A percentile compares a stretch with the other conserved stretches of the same genome.
Evolutionary conservation across 2,113 vertebrate genomes (phyloP).

Genomic region (Gymnarchus niloticus): DNA sequence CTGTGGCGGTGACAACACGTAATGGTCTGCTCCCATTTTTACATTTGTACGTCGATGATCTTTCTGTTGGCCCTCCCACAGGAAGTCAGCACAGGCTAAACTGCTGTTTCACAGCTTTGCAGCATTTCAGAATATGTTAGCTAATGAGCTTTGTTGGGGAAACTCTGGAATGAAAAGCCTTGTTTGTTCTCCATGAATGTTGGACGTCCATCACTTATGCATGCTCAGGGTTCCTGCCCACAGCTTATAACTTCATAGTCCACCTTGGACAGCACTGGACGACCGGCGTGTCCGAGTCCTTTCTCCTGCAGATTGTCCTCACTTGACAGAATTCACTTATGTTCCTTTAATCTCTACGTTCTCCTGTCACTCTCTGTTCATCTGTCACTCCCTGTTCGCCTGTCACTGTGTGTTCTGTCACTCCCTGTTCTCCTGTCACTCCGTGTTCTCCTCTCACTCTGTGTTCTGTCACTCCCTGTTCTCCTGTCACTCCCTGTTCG

Average conservation of each 20-base stretch:
- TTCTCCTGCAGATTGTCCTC: neutral
- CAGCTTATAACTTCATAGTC: neutral
- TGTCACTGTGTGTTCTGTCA: no score
- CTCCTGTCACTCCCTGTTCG: no score
- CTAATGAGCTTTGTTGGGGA: neutral
- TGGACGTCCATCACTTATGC: neutral
- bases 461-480: no score
- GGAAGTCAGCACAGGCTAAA: neutral
- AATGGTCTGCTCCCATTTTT: neutral
- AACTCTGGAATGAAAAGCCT: neutral
- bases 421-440: no score
- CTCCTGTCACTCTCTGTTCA: no score
- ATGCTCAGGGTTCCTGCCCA: neutral
- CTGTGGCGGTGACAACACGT: neutral
- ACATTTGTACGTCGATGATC: neutral
- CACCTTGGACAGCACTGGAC: neutral
- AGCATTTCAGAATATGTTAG: neutral
- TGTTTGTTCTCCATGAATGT: neutral
- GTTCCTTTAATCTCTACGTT: neutral
- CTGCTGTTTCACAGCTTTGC: neutral
- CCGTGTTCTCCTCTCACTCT: no score
- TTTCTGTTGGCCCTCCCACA: neutral
- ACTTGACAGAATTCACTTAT: neutral
- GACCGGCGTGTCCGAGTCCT: neutral
- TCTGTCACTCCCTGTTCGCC: no score